Conservation (phyloP, 2,797 vertebrate genomes). For the Lithobates sylvaticus region DNA sequence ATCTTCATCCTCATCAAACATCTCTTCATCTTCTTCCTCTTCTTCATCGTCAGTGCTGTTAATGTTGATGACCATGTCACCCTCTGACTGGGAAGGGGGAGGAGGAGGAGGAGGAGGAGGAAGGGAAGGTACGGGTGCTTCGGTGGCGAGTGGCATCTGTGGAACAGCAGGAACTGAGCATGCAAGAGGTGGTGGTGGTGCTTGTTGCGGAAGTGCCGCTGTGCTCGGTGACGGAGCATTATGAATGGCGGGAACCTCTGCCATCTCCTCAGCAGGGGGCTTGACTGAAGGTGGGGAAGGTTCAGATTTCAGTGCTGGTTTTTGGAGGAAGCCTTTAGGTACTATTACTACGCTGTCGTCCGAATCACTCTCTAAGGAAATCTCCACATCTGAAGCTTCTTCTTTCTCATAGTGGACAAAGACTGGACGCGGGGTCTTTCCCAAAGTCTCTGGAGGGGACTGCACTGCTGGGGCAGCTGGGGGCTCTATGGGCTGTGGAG, state of each 20-base stretch:
- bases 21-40: slow-evolving; percentile 78
- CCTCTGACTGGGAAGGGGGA: slow-evolving; percentile 59
- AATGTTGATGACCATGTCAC: slow-evolving; percentile 84
- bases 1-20: slow-evolving; percentile 75
- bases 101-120: background rate
- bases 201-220: slow-evolving; percentile 67
- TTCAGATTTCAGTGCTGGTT: slow-evolving; percentile 61
- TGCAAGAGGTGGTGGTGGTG: slow-evolving; percentile 63
- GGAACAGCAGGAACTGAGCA: slow-evolving; percentile 60
- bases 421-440: slow-evolving; percentile 80
- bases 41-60: slow-evolving; percentile 91
- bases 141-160: background rate
- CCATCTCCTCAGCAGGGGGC: slow-evolving; percentile 65
- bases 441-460: slow-evolving; percentile 63
- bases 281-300: slow-evolving; percentile 68
- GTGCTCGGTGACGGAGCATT: slow-evolving; percentile 63
- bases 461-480: background rate
- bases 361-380: slow-evolving; percentile 89
- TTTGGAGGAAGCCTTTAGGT: slow-evolving; percentile 79
- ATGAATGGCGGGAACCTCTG: slow-evolving; percentile 67
- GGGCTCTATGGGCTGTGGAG: background rate
- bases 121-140: background rate
- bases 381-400: slow-evolving; percentile 88
- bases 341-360: slow-evolving; percentile 93
- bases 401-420: slow-evolving; percentile 92